Percentiles rank a stretch among this genome's conserved stretches.
Evolutionary conservation across 2,888 invertebrate species (phyloP).

Genomic region (Stenichneumon culpator): DNA sequence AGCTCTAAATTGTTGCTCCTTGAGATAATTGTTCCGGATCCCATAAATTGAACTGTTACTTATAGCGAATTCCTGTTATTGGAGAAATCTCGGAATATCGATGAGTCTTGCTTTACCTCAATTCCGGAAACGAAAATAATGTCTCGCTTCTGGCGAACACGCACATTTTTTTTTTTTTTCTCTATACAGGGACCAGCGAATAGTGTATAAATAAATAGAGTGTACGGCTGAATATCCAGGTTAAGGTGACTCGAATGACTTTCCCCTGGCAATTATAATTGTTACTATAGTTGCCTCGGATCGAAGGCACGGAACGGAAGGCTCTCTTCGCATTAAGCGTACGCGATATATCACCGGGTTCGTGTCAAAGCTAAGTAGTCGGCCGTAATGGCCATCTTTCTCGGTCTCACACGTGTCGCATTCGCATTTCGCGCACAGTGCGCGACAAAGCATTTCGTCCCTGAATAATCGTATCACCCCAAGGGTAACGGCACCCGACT

Average conservation of each 20-base stretch:
- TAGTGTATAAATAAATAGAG: slow-evolving; percentile 1
- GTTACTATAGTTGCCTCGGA: background rate
- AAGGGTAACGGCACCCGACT: slow-evolving; percentile 56
- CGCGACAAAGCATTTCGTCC: slow-evolving; percentile 26
- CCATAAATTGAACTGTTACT: too few species aligned
- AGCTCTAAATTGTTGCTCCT: too few species aligned
- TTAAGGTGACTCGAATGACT: slow-evolving; percentile 43
- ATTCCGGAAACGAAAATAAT: too few species aligned
- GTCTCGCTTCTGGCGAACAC: background rate
- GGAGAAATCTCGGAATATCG: background rate
- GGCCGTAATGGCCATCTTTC: background rate
- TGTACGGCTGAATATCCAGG: slow-evolving; percentile 27
- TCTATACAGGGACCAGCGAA: background rate
- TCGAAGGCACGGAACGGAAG: slow-evolving; percentile 16
- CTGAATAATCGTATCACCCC: slow-evolving; percentile 55
- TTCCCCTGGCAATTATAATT: slow-evolving; percentile 35
- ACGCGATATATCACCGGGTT: background rate
- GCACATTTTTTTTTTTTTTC: background rate
- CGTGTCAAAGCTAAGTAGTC: slow-evolving; percentile 22
- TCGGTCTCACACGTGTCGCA: slow-evolving; percentile 1
- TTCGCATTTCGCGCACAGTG: background rate
- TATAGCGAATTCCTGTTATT: too few species aligned
- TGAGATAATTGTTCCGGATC: too few species aligned
- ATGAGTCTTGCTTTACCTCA: too few species aligned
- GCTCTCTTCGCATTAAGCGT: slow-evolving; percentile 14